Conservation (phyloP, 2,888 invertebrate species). For the Homarus gammarus region DNA sequence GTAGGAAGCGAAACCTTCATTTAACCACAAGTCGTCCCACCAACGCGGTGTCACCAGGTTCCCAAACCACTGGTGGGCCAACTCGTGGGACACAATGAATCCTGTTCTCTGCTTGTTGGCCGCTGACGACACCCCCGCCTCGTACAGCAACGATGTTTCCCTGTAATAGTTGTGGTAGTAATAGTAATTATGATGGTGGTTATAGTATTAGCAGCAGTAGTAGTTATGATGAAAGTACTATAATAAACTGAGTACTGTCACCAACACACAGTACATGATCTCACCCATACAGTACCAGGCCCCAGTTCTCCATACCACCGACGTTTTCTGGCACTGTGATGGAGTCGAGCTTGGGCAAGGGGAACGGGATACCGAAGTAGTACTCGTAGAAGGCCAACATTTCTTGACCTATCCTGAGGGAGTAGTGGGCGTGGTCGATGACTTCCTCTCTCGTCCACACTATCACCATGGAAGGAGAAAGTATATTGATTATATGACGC, state of each 20-base stretch:
- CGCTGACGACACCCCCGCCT: slow-evolving; percentile 77
- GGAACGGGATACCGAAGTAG: slow-evolving; percentile 84
- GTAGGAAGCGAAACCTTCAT: slow-evolving; percentile 84
- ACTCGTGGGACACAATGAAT: slow-evolving; percentile 84
- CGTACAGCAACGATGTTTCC: slow-evolving; percentile 79
- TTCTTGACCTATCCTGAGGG: slow-evolving; percentile 87
- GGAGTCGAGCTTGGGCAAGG: slow-evolving; percentile 85
- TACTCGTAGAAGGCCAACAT: slow-evolving; percentile 87
- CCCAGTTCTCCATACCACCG: slow-evolving; percentile 92
- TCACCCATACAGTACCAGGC: slow-evolving; percentile 83
- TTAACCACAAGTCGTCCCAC: slow-evolving; percentile 81
- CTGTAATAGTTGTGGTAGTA: slow-evolving; percentile 76
- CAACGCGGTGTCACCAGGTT: slow-evolving; percentile 78
- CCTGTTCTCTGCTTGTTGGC: slow-evolving; percentile 78
- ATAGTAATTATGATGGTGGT: too few relatives aligned
- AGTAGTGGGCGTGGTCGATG: slow-evolving; percentile 85
- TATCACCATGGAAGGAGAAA: slow-evolving; percentile 78
- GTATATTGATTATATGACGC: neutral
- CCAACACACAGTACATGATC: too few relatives aligned
- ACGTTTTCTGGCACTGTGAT: slow-evolving; percentile 83
- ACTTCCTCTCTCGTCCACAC: slow-evolving; percentile 86
- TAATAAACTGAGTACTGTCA: too few relatives aligned
- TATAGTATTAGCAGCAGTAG: too few relatives aligned
- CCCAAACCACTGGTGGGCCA: slow-evolving; percentile 89
- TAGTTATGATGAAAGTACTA: neutral